Base-by-base conservation (phyloP, 2,888 invertebrate species). In the Panorpa germanica region DNA sequence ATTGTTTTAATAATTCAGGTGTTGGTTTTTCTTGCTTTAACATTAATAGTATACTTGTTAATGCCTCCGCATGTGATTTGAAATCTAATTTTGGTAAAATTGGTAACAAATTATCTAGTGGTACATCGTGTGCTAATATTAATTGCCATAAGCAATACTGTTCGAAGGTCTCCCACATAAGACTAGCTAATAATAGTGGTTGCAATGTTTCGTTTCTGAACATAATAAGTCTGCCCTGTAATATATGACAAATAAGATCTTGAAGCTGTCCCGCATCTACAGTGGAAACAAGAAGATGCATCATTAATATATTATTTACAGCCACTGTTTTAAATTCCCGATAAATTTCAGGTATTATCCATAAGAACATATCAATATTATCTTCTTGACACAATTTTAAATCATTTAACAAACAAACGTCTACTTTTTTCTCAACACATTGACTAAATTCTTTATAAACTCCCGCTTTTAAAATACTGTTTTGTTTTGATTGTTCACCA, bases 121-220 rank as follows among this genome's bases (percentile, higher is more conserved):
- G 78, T 47, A 93, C 80, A 50, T 88, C 85, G 50, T 95, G 95
- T 23, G 91, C 91, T 39, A 80, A 74, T 28, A 95, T 69, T 34
- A 98, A 63, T 54, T 95, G 93, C 96, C 96, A 98, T 25, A 96
- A 66, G 52, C 90, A 93, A 50, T 85, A 78, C 54, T 98, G 96
- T 53, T 96, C 95, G 43, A 91, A 85, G 3, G 93, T 91, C 56
- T 96, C 95, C 88, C 95, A 98, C 33, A 71, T 69, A 32, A 96
- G 60, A 45, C 88, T 93, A 24, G 78, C 74, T 35, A 76, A 77
- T 41, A 83, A 53, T 51, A 83, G 65, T 23, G 70, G 61, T 34
- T 71, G 68, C 25, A 83, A 63, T 33, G 74, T 75, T 41, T 83
- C 82, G 22, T 65, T 66, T 48, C 78, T 80, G 41, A 83, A 73